Conservation (phyloP, 2,888 invertebrate species). For the Salpingus planirostris region DNA sequence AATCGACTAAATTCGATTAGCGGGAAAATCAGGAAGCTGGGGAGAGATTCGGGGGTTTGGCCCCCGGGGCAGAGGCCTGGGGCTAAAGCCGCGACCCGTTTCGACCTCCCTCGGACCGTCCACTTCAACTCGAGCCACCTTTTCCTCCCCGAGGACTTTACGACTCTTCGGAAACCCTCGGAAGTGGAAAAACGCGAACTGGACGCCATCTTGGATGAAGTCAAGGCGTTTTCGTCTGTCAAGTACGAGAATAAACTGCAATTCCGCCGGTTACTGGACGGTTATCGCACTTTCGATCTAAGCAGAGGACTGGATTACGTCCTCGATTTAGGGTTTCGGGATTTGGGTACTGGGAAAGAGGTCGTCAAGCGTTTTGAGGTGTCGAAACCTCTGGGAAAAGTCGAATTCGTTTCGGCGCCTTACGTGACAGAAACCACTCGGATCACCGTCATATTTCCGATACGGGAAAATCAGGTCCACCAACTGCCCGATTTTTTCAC, state of each 20-base stretch:
- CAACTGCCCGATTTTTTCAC: slow-evolving; percentile 60
- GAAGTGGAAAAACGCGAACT: slow-evolving; percentile 54
- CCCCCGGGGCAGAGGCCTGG: slow-evolving; percentile 63
- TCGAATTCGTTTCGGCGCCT: slow-evolving; percentile 84
- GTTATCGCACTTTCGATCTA: slow-evolving; percentile 71
- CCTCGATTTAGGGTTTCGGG: slow-evolving; percentile 58
- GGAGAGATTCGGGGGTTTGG: slow-evolving; percentile 48
- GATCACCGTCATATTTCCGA: slow-evolving; percentile 66
- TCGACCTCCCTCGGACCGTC: slow-evolving; percentile 80
- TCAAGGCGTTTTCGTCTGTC: slow-evolving; percentile 42
- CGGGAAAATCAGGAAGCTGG: slow-evolving; percentile 25
- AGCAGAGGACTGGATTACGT: slow-evolving; percentile 79
- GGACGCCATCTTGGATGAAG: slow-evolving; percentile 36
- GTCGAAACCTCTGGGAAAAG: slow-evolving; percentile 74
- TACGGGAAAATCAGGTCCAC: slow-evolving; percentile 48
- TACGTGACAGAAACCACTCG: slow-evolving; percentile 92
- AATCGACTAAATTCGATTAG: slow-evolving; percentile 31
- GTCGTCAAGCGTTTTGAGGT: slow-evolving; percentile 61
- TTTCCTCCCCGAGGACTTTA: slow-evolving; percentile 72
- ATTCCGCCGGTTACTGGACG: slow-evolving; percentile 53
- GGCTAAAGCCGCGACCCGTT: slow-evolving; percentile 60
- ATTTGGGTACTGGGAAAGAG: slow-evolving; percentile 41
- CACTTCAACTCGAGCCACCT: slow-evolving; percentile 79
- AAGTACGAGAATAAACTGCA: slow-evolving; percentile 47
- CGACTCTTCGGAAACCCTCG: slow-evolving; percentile 55